Evolutionary conservation across 2,888 invertebrate genomes (phyloP), one percentile per base, ranked within the genome.

Genomic region (Lasioglossum morio): DNA sequence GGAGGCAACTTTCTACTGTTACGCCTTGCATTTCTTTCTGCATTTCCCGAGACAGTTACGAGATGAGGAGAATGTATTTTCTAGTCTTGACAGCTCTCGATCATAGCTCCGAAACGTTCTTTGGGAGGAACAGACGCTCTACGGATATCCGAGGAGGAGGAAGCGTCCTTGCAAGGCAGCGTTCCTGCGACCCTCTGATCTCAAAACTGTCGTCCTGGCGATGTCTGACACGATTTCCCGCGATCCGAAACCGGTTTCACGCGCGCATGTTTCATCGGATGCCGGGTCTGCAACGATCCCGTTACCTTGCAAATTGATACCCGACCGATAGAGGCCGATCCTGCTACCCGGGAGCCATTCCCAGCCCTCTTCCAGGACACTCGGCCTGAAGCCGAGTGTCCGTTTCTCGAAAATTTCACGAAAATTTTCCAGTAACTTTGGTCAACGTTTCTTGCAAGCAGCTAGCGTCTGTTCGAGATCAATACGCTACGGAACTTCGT

Each of bases 251-350:
- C 85, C 77, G 79, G 85, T 85, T 85, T 40, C 53, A 5, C 1
- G 30, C 14, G 34, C 19, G 27, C 5, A n/a, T 10, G 14, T 73
- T 63, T 72, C 70, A 69, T 60, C 27, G 43, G 53, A 7, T 43
- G 27, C 4, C 43, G 30, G 37, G 30, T 5, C 23, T 16, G 3
- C n/a, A 3, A 8, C 23, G 5, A 53, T 84, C 16, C 78, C 84
- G 78, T 84, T 78, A 84, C 40, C n/a, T 27, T 23, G 84, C 7
- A 66, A 75, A 72, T 40, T 46, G 69, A 78, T 84, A 75, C 43
- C 14, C 2, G 30, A 14, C n/a, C 30, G 63, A 30, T 27, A 16
- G 19, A 27, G 19, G 8, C 19, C 63, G 19, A 63, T n/a, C 30
- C 53, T 23, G 1, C 3, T 27, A 60, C 2, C n/a, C 48, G 48